Base-by-base conservation (phyloP, 1,140 invertebrate genomes). In the Drosophila miranda region DNA sequence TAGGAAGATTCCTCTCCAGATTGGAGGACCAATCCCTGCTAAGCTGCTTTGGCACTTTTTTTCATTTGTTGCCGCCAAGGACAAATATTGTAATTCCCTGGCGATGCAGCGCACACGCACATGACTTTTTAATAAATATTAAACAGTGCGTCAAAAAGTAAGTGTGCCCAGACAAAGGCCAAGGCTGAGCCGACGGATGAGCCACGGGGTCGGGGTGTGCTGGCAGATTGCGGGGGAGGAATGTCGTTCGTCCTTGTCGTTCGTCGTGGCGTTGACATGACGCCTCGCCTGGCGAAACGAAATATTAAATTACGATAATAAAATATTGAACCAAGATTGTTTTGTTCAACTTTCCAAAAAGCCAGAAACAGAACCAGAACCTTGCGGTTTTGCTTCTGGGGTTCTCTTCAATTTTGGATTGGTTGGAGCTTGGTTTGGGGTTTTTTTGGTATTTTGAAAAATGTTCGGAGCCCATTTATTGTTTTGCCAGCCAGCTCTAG, bases 61-160 rank as follows among this genome's bases (percentile, higher is more conserved):
- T 5, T 13, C 11, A 30, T 38, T 38, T 73, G 69, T 62, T 51
- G 67, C 67, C 68, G 53, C 16, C 42, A 41, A 34, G 49, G 58
- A 46, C 44, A 74, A 74, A 73, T 74, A 74, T 74, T 74, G 59
- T 74, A 77, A 78, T 72, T 84, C 73, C 82, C 81, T 16, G 13
- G 73, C 66, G 81, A 76, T 79, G 68, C 73, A 68, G 77, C 77
- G 81, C 82, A 73, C 73, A 86, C 82, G 77, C 81, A 81, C 78
- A 77, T 78, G 82, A 87, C 82, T 86, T 86, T 75, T 86, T 87
- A 87, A 86, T 86, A 86, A 86, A 86, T 86, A 87, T 86, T 87
- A 87, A 81, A 86, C 69, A 78, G 74, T 67, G 78, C 58, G 67
- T 75, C 72, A 71, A 63, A 81, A 86, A 79, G 57, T 51, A 60